phyloP scores from a whole-genome alignment of 2,113 vertebrate genomes.

The Pseudopodoces humilis region DNA sequence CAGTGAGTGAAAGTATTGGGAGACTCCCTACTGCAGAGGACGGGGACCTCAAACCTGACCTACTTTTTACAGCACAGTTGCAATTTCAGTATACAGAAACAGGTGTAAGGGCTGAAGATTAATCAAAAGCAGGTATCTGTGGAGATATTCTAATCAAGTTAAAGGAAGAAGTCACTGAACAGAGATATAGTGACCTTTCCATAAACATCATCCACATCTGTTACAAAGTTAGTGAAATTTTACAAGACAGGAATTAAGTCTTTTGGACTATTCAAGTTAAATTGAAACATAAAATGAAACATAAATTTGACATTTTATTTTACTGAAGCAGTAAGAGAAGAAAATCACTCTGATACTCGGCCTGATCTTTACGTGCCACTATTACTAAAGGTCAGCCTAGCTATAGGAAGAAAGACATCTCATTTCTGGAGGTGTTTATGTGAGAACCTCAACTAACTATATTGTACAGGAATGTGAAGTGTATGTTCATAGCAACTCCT shows the following conservation, averaged over 20 bases:
- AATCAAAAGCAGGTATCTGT: neutral
- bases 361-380: neutral
- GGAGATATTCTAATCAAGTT: neutral
- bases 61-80: neutral
- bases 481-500: neutral
- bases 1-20: neutral
- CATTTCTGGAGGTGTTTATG: neutral
- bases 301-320: neutral
- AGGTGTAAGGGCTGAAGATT: neutral
- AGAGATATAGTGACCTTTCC: neutral
- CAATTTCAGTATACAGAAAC: neutral
- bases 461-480: neutral
- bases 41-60: neutral
- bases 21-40: neutral
- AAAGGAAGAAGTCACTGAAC: neutral
- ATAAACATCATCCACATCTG: neutral
- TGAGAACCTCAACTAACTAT: neutral
- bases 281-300: neutral
- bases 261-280: neutral
- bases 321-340: neutral
- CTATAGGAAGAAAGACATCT: neutral
- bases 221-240: neutral
- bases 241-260: neutral
- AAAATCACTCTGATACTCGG: neutral
- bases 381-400: neutral